A percentile compares a stretch with the other conserved stretches of the same genome.
Evolutionary conservation across 1,140 invertebrate genomes (phyloP).

Genomic region (Mesaphorura yosii): DNA sequence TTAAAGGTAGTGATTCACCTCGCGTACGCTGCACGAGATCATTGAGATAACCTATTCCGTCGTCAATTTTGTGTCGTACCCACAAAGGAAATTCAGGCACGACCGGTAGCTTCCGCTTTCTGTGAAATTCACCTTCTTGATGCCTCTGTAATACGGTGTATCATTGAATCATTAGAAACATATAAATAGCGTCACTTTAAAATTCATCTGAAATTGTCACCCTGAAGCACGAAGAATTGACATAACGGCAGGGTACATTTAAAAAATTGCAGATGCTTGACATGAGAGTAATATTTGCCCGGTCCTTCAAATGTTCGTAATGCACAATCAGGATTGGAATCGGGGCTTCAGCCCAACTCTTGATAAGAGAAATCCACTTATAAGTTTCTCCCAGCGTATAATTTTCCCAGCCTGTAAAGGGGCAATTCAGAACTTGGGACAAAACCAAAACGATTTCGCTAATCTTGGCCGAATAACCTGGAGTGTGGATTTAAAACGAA

Average conservation of each 20-base stretch:
- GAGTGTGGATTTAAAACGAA: not conserved
- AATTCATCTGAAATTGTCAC: slow-evolving; percentile 4
- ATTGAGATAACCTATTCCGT: slow-evolving; percentile 23
- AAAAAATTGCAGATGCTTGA: slow-evolving; percentile 30
- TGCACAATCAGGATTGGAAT: slow-evolving; percentile 28
- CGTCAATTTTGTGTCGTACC: slow-evolving; percentile 13
- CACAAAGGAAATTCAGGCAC: not conserved
- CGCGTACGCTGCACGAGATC: not conserved
- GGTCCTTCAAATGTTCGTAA: slow-evolving; percentile 31
- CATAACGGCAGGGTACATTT: slow-evolving; percentile 15
- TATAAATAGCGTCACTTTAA: not conserved
- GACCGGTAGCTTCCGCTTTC: slow-evolving; percentile 3
- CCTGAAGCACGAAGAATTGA: slow-evolving; percentile 27
- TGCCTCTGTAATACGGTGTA: slow-evolving; percentile 23
- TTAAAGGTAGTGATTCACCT: slow-evolving; percentile 13
- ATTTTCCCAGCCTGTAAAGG: slow-evolving; percentile 31
- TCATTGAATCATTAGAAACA: slow-evolving; percentile 1
- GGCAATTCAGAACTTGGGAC: not conserved
- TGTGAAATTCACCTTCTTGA: slow-evolving; percentile 20
- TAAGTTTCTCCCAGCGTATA: slow-evolving; percentile 31
- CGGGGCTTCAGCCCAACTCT: slow-evolving; percentile 31
- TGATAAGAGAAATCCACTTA: slow-evolving; percentile 31
- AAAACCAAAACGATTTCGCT: not conserved
- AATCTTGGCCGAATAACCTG: not conserved
- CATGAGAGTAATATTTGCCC: slow-evolving; percentile 23